A percentile compares a stretch with the other conserved stretches of the same genome.
phyloP scores from a whole-genome alignment of 1,140 invertebrate genomes.

The Drosophila baimaii region DNA sequence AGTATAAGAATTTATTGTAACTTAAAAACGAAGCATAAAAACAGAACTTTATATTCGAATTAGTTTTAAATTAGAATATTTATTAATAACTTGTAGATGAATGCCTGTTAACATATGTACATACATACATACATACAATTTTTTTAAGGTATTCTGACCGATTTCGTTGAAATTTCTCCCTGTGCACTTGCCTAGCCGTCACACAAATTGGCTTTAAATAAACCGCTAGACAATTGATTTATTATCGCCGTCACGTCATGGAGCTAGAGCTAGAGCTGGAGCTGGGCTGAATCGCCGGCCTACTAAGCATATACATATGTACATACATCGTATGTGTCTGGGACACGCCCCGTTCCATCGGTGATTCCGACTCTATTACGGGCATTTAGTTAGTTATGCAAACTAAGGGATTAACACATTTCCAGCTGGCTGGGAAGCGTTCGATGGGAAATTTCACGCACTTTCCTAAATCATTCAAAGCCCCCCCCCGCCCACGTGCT shows the following conservation, averaged over 20 bases:
- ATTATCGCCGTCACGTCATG: conserved; percentile 70
- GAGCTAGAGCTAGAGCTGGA: conserved; percentile 3
- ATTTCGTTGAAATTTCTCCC: conserved; percentile 2
- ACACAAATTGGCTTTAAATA: conserved; percentile 54
- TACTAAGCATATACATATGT: conserved; percentile 29
- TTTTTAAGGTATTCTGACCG: no score
- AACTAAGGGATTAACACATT: conserved; percentile 50
- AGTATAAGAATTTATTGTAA: neutral
- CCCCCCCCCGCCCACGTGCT: conserved; percentile 25
- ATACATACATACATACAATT: no score
- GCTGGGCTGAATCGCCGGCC: conserved; percentile 29
- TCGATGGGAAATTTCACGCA: conserved; percentile 42
- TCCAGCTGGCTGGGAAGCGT: conserved; percentile 25
- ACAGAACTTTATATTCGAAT: neutral
- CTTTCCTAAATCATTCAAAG: conserved; percentile 30
- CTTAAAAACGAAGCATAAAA: no score
- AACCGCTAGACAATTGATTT: conserved; percentile 71
- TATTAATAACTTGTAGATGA: no score
- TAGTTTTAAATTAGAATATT: neutral
- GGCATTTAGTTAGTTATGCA: conserved; percentile 41
- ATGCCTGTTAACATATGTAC: no score
- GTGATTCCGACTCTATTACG: conserved; percentile 13
- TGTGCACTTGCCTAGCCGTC: conserved; percentile 19
- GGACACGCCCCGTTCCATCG: conserved; percentile 15
- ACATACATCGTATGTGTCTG: conserved; percentile 24